phyloP scores from a whole-genome alignment of 2,113 vertebrate genomes.

The Pica pica region DNA sequence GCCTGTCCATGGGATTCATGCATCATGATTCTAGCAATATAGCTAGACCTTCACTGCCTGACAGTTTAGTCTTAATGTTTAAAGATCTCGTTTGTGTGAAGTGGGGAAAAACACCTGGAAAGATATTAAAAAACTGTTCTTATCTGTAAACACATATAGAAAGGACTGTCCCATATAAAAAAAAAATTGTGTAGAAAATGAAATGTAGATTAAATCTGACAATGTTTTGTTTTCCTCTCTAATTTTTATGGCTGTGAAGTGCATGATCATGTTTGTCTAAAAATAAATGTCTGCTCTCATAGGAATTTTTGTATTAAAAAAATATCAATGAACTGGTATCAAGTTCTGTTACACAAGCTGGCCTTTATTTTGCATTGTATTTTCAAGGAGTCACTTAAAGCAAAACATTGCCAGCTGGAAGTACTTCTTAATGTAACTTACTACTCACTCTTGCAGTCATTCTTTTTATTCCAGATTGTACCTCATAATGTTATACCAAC shows the following conservation, averaged over 20 bases:
- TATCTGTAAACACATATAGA: neutral
- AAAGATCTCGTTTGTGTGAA: neutral
- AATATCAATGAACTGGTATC: neutral
- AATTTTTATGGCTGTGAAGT: neutral
- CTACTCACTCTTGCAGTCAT: neutral
- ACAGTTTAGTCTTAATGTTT: neutral
- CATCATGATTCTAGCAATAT: neutral
- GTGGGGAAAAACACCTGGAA: neutral
- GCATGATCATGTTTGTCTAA: neutral
- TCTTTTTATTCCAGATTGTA: neutral
- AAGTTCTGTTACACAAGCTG: neutral
- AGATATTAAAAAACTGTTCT: neutral
- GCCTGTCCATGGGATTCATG: neutral
- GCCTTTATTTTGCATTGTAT: neutral
- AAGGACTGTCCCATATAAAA: neutral
- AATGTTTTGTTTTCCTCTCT: neutral
- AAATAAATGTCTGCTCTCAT: neutral
- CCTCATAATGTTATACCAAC: neutral
- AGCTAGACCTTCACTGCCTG: neutral
- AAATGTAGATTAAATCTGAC: neutral
- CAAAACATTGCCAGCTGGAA: neutral
- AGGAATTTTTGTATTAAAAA: neutral
- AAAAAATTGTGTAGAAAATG: neutral
- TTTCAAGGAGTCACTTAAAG: neutral
- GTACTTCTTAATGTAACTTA: neutral